Evolutionary conservation across 2,888 invertebrate genomes (phyloP).

Genomic region (Iselma pallidipennis): DNA sequence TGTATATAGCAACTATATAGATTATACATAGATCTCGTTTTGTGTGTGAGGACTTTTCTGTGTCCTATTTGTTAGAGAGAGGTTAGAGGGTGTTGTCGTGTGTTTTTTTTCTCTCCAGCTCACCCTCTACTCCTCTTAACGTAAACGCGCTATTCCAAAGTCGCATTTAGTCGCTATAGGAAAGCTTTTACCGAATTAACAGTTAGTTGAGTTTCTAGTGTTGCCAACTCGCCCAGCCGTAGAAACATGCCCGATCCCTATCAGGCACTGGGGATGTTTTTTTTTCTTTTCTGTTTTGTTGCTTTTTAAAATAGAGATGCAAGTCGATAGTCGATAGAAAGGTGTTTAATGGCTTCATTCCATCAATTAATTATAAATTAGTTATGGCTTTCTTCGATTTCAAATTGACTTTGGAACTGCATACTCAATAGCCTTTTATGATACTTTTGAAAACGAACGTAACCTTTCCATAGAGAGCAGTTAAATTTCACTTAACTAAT

Average conservation of each 20-base stretch:
- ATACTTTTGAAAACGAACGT: neutral
- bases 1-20: neutral
- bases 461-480: neutral
- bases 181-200: slow-evolving; percentile 56
- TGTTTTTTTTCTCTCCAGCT: neutral
- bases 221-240: slow-evolving; percentile 18
- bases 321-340: neutral
- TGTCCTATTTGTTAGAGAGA: slow-evolving; percentile 35
- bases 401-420: neutral
- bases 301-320: slow-evolving; percentile 19
- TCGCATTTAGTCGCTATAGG: slow-evolving; percentile 51
- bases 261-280: neutral
- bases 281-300: slow-evolving; percentile 15
- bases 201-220: slow-evolving; percentile 38
- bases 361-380: neutral
- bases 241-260: neutral
- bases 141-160: slow-evolving; percentile 44
- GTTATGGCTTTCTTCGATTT: neutral
- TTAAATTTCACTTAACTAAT: slow-evolving; percentile 8
- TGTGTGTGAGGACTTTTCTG: slow-evolving; percentile 45
- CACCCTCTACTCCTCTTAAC: slow-evolving; percentile 25
- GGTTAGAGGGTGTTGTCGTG: slow-evolving; percentile 37
- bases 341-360: neutral
- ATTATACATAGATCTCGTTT: slow-evolving; percentile 45
- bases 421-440: neutral